These are phyloP conservation scores for Anoplius nigerrimus DNA, from an alignment of 2,888 invertebrate species.

Conservation along the genomic window DNA sequence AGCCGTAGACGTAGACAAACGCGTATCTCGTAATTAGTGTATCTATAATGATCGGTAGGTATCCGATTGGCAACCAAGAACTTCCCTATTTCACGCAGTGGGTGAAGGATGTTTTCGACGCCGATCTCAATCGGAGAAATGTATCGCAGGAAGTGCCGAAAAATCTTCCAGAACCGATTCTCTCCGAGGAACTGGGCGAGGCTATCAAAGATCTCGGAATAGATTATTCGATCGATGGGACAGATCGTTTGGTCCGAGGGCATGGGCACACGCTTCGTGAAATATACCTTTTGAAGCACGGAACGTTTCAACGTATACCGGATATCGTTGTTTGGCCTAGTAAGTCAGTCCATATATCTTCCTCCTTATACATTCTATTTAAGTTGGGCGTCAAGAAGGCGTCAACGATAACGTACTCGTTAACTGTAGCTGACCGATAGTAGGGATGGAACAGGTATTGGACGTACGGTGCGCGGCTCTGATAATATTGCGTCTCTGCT, in stretches of 20 bases:
- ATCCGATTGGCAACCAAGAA: conserved; percentile 83
- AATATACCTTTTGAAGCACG: conserved; percentile 85
- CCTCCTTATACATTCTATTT: no score
- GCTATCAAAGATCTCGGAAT: conserved; percentile 78
- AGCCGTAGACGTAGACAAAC: no score
- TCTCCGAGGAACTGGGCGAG: conserved; percentile 79
- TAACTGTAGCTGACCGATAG: no score
- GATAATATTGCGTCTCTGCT: no score
- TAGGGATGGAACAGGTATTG: no score
- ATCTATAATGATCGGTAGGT: conserved; percentile 77
- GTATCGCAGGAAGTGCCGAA: conserved; percentile 78
- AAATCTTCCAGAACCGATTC: conserved; percentile 81
- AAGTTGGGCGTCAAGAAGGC: no score
- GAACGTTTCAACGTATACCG: conserved; percentile 89
- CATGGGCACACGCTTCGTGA: conserved; percentile 97
- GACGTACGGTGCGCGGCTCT: no score
- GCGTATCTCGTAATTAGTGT: no score
- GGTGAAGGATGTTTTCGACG: conserved; percentile 84
- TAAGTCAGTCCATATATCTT: conserved; percentile 68
- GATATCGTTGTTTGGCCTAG: conserved; percentile 96
- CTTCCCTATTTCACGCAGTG: conserved; percentile 89
- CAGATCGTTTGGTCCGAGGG: conserved; percentile 90
- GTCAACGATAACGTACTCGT: no score
- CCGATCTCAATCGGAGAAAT: conserved; percentile 77
- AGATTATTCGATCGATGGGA: conserved; percentile 82